Conservation (phyloP, 2,888 invertebrate species). For the Drosophila falleni region DNA sequence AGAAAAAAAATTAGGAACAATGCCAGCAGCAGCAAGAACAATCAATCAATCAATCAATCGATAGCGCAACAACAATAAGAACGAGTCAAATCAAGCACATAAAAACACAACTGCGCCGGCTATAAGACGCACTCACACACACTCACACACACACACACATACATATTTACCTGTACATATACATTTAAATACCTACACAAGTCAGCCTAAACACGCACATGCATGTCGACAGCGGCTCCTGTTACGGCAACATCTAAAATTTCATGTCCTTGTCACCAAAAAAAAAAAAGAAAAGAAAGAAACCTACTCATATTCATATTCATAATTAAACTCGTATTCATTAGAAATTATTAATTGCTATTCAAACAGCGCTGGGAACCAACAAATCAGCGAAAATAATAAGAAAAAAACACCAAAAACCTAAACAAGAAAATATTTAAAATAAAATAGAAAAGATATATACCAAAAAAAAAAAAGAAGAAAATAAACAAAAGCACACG, state of each 20-base stretch:
- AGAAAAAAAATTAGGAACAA: conserved; percentile 10
- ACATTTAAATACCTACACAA: conserved; percentile 1
- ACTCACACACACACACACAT: background rate
- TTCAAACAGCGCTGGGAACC: conserved; percentile 53
- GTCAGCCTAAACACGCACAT: conserved; percentile 36
- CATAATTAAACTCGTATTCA: background rate
- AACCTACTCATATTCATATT: conserved; percentile 15
- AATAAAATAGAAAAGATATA: background rate
- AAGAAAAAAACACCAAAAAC: conserved; percentile 9
- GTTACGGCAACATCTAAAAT: conserved; percentile 33
- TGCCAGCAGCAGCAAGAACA: conserved; percentile 29
- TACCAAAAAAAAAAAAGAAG: conserved; percentile 3
- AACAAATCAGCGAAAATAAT: conserved; percentile 34
- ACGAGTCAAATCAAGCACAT: conserved; percentile 38
- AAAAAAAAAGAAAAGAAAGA: no score
- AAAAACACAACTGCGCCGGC: conserved; percentile 48
- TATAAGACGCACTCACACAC: conserved; percentile 15
- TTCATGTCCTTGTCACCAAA: conserved; percentile 30
- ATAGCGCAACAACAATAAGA: conserved; percentile 46
- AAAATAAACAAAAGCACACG: conserved; percentile 14
- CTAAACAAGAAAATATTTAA: conserved; percentile 7
- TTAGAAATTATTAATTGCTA: conserved; percentile 2
- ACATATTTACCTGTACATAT: background rate
- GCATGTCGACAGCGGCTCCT: conserved; percentile 38
- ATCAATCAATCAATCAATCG: conserved; percentile 48